phyloP scores from a whole-genome alignment of 1,140 invertebrate genomes.

The Chironomus tepperi region DNA sequence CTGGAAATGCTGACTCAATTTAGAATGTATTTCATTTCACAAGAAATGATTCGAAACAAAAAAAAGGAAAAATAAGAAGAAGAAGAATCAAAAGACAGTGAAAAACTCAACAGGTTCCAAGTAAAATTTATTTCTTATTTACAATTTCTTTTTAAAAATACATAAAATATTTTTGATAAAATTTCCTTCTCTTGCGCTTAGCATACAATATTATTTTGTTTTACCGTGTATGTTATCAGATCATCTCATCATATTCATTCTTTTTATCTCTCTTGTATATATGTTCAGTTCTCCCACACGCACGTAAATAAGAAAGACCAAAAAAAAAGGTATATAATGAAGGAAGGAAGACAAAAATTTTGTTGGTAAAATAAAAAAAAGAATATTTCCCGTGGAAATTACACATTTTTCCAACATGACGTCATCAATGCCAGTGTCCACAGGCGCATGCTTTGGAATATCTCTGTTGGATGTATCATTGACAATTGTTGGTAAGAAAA shows the following conservation, averaged over 20 bases:
- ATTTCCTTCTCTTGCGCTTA: neutral
- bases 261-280: neutral
- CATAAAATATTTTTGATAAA: neutral
- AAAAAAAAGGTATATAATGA: neutral
- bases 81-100: neutral
- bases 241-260: conserved; percentile 2
- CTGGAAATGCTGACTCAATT: no score
- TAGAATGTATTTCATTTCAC: no score
- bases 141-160: conserved; percentile 13
- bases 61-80: no score
- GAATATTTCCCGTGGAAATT: neutral
- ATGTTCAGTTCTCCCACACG: conserved; percentile 13
- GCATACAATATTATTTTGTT: neutral
- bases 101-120: conserved; percentile 11
- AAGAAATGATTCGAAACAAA: no score
- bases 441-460: conserved; percentile 1
- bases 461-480: neutral
- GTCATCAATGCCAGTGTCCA: neutral
- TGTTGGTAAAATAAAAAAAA: neutral
- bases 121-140: conserved; percentile 24
- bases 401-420: neutral
- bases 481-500: neutral
- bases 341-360: neutral
- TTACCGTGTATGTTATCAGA: neutral
- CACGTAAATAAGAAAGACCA: neutral